Base-by-base conservation (phyloP, 2,888 invertebrate genomes). In the Coenonympha arcania region DNA sequence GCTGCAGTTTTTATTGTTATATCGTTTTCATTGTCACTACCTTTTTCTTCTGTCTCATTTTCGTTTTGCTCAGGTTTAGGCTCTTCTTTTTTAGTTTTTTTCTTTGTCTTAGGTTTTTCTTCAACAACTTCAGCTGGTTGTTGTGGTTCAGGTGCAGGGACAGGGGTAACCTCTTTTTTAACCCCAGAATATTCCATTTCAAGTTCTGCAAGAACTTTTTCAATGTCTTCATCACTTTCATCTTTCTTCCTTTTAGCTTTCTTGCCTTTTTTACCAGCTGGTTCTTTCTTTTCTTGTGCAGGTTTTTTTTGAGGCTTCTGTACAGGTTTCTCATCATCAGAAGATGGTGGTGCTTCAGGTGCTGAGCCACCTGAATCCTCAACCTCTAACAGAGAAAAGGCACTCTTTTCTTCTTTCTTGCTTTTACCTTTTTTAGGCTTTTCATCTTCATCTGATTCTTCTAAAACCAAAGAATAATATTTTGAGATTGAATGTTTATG, bases 161-260 rank as follows among this genome's bases (percentile, higher is more conserved):
- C 81, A 28, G 79, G 68, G 33, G 73, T 71, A 4, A 73, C 60
- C 55, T 89, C 87, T 56, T 85, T 80, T 64, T 90, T 89, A 1
- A 87, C 85, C 13, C 91, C 93, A 42, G 91, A 86, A 79, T 94
- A 93, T 83, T 95, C 95, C 82, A 93, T 87, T 77, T 93, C 92
- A 56, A 95, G 79, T 78, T 95, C 94, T 8, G 94, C 95, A 55
- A 95, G 78, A 53, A 93, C 92, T 76, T 93, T 93, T 65, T 95
- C 95, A 53, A 95, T 81, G 71, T 95, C 95, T 55, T 93, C 93
- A 73, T 92, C 92, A 66, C 93, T 93, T 47, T 92, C 92, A 63
- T 91, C 90, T 59, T 90, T 91, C 80, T 92, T 93, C 66, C 91
- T 89, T 67, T 90, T 91, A 3, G 88, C 77, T 73, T 92, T 93